phyloP scores from a whole-genome alignment of 2,888 invertebrate genomes.

The Epinotia demarniana region DNA sequence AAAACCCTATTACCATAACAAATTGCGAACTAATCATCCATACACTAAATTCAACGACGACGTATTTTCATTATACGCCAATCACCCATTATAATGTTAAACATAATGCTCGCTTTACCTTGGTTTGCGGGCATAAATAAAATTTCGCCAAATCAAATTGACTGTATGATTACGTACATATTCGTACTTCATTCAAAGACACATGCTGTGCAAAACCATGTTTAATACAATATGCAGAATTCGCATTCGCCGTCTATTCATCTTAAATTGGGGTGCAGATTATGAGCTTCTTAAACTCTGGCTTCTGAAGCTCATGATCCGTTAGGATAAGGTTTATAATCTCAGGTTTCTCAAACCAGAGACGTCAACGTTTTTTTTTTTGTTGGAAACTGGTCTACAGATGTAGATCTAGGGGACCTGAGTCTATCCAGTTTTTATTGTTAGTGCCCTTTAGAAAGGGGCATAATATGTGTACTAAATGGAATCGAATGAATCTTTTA shows the following conservation, averaged over 20 bases:
- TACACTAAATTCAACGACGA: conserved; percentile 9
- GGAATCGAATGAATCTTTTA: conserved; percentile 21
- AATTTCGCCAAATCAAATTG: conserved; percentile 79
- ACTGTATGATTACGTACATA: conserved; percentile 81
- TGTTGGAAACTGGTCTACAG: conserved; percentile 24
- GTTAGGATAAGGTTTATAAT: conserved; percentile 8
- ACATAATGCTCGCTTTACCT: conserved; percentile 73
- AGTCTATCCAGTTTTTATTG: conserved; percentile 18
- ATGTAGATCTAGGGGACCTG: conserved; percentile 25
- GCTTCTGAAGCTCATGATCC: background rate
- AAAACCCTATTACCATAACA: conserved; percentile 25
- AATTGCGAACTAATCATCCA: conserved; percentile 29
- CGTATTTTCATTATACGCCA: conserved; percentile 58
- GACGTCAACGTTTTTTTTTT: conserved; percentile 29
- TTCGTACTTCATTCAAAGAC: conserved; percentile 70
- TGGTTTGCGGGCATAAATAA: conserved; percentile 79
- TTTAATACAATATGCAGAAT: conserved; percentile 28
- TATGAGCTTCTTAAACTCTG: conserved; percentile 7
- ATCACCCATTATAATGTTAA: conserved; percentile 65
- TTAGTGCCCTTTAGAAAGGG: conserved; percentile 19
- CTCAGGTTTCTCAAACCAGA: conserved; percentile 1
- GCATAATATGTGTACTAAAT: conserved; percentile 24
- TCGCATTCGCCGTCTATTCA: conserved; percentile 24
- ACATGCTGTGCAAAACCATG: conserved; percentile 81
- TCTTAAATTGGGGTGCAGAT: conserved; percentile 9